Evolutionary conservation across 2,888 invertebrate genomes (phyloP).

Genomic region (Frankliniella fusca): DNA sequence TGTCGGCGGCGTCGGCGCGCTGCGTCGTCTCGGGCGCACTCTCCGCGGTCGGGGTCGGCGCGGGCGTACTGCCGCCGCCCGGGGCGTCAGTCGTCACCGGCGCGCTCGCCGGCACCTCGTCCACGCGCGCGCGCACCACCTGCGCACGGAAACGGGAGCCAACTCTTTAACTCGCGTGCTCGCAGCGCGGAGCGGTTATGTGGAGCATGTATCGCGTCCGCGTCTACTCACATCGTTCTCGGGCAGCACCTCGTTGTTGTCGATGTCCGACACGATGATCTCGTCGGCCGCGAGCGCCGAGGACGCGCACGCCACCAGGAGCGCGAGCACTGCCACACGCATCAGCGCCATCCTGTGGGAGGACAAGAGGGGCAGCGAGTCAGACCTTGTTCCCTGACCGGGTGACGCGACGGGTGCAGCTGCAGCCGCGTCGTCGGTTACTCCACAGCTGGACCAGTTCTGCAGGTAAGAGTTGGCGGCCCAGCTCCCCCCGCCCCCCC

Average conservation of each 20-base stretch:
- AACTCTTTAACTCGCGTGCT: background rate
- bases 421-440: background rate
- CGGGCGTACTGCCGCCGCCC: background rate
- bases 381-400: no score
- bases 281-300: background rate
- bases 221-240: background rate
- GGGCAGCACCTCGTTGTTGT: conserved; percentile 21
- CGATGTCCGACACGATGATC: background rate
- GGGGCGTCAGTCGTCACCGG: background rate
- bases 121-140: background rate
- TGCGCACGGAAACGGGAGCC: background rate
- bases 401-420: background rate
- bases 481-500: background rate
- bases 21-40: background rate
- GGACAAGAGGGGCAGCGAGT: background rate
- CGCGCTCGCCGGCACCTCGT: background rate
- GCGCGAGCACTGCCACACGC: background rate
- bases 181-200: no score
- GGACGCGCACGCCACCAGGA: conserved; percentile 5
- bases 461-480: background rate
- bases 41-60: background rate
- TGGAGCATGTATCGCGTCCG: background rate
- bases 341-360: background rate
- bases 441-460: background rate
- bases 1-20: background rate